These are phyloP conservation scores for Drosophila robusta DNA, from an alignment of 2,888 invertebrate genomes.

Conservation along the genomic window DNA sequence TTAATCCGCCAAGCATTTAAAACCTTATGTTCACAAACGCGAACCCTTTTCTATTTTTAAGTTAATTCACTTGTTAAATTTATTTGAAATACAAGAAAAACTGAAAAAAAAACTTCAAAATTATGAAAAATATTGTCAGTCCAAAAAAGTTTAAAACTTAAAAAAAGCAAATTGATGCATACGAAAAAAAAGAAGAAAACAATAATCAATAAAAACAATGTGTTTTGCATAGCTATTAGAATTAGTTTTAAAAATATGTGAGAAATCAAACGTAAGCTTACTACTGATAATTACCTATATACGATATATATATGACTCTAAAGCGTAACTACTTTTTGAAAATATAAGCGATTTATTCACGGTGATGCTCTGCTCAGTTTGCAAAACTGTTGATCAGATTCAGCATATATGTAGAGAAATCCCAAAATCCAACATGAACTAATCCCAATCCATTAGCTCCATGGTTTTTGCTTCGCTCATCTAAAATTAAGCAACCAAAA, in stretches of 20 bases:
- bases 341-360: constrained; percentile 27
- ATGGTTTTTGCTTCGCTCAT: constrained; percentile 57
- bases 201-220: constrained; percentile 51
- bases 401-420: constrained; percentile 11
- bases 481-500: constrained; percentile 45
- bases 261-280: constrained; percentile 78
- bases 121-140: constrained; percentile 14
- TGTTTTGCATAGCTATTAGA: constrained; percentile 75
- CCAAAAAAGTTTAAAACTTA: constrained; percentile 65
- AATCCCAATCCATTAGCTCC: constrained; percentile 42
- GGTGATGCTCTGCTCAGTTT: constrained; percentile 54
- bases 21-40: constrained; percentile 40
- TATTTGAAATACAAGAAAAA: constrained; percentile 58
- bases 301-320: constrained; percentile 66
- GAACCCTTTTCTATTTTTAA: constrained; percentile 38
- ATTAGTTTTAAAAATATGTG: constrained; percentile 67
- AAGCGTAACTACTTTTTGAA: constrained; percentile 50
- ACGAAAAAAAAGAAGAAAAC: constrained; percentile 37
- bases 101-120: constrained; percentile 25
- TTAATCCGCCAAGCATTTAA: constrained; percentile 68
- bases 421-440: constrained; percentile 23
- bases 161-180: constrained; percentile 52
- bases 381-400: constrained; percentile 53
- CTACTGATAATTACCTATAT: constrained; percentile 75
- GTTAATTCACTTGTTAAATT: constrained; percentile 71